Conservation (phyloP, 2,113 vertebrate species). For the Psammodynastes pulverulentus region DNA sequence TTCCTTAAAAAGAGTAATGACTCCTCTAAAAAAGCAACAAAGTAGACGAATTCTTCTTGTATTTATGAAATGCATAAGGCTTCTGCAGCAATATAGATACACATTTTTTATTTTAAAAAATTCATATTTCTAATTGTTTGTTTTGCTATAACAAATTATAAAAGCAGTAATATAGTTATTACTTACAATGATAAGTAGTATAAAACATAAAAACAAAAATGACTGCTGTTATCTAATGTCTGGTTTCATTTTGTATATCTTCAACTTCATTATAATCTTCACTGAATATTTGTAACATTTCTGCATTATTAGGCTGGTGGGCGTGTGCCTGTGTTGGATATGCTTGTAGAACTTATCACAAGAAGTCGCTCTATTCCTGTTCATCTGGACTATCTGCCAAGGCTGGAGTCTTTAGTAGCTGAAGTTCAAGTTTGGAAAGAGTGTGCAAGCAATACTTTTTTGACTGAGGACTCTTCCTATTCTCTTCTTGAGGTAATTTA, state of each 20-base stretch:
- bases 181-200: not conserved
- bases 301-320: constrained; percentile 69
- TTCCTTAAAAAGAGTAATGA: not conserved
- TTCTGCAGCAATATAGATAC: not conserved
- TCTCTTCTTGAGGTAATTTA: constrained; percentile 84
- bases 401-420: constrained; percentile 80
- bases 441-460: constrained; percentile 80
- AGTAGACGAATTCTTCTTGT: not conserved
- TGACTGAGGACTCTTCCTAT: constrained; percentile 77
- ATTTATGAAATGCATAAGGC: not conserved
- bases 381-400: constrained; percentile 81
- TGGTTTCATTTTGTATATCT: not conserved
- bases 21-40: not conserved
- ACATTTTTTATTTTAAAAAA: not conserved
- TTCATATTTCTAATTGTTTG: not conserved
- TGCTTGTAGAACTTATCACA: constrained; percentile 79
- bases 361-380: constrained; percentile 85
- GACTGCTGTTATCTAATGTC: not conserved
- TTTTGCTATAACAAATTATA: not conserved
- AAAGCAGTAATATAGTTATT: not conserved
- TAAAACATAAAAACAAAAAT: not conserved
- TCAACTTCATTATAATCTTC: not conserved
- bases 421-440: constrained; percentile 91
- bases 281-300: not conserved
- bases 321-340: constrained; percentile 74